Evolutionary conservation across 2,888 invertebrate genomes (phyloP).

Genomic region (Lutraria lutraria): DNA sequence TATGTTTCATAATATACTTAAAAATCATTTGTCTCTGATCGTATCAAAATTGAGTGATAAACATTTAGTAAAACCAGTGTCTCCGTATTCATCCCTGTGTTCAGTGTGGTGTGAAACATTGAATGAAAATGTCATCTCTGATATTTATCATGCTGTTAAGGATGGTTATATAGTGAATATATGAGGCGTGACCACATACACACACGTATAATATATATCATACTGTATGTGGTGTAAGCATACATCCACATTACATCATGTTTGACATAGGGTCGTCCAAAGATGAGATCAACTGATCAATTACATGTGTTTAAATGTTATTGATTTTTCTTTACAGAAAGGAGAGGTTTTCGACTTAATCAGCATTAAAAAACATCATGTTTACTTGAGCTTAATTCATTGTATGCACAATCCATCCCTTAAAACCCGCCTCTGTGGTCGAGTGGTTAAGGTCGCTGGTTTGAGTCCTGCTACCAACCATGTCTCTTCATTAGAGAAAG

Average conservation of each 20-base stretch:
- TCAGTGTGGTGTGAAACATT: conserved; percentile 9
- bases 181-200: neutral
- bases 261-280: neutral
- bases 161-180: neutral
- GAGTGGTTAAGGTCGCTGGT: too few species aligned
- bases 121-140: conserved; percentile 8
- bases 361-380: too few species aligned
- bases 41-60: neutral
- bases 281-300: neutral
- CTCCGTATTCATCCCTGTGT: neutral
- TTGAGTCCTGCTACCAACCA: too few species aligned
- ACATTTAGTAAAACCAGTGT: neutral
- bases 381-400: too few species aligned
- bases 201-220: neutral
- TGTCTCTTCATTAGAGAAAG: too few species aligned
- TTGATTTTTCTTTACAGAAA: neutral
- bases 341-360: too few species aligned
- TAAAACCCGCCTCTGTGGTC: too few species aligned
- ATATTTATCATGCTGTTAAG: neutral
- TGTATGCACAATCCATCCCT: too few species aligned
- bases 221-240: neutral
- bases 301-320: neutral
- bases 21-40: neutral
- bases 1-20: neutral
- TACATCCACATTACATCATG: neutral